Evolutionary conservation across 2,113 vertebrate genomes (phyloP).

Genomic region (Platichthys stellatus): DNA sequence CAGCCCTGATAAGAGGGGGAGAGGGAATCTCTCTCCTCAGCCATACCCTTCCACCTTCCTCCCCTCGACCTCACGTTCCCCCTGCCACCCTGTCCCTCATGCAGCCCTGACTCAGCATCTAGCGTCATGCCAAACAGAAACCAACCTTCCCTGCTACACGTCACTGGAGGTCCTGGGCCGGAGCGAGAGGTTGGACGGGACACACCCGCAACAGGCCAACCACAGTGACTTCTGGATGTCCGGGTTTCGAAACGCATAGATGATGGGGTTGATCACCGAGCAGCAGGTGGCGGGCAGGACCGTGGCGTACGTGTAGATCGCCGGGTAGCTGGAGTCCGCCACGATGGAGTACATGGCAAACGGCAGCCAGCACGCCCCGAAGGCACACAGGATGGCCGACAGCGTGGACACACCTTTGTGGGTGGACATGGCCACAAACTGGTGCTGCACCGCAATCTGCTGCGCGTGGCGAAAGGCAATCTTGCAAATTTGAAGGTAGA

Average conservation of each 20-base stretch:
- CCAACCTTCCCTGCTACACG: conserved; percentile 79
- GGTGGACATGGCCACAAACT: conserved; percentile 90
- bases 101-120: conserved; percentile 26
- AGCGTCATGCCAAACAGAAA: conserved; percentile 31
- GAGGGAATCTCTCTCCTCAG: conserved; percentile 9
- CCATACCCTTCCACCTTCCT: background rate
- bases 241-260: conserved; percentile 92
- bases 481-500: conserved; percentile 93
- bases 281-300: conserved; percentile 89
- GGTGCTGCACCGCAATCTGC: conserved; percentile 94
- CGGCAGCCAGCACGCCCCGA: conserved; percentile 91
- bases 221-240: conserved; percentile 94
- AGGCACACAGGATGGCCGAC: conserved; percentile 90
- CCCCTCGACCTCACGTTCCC: too few relatives aligned
- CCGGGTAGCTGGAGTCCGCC: conserved; percentile 89
- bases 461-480: conserved; percentile 93
- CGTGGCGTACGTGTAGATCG: conserved; percentile 89
- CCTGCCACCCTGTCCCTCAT: background rate
- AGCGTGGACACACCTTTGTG: conserved; percentile 94
- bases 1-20: conserved; percentile 32
- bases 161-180: conserved; percentile 91
- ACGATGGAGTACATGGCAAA: conserved; percentile 91
- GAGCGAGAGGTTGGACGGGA: conserved; percentile 85
- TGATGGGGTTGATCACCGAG: conserved; percentile 92
- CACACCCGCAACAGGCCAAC: conserved; percentile 91